Percentiles rank a stretch among this genome's conserved stretches.
These are phyloP conservation scores for Pseudolaguvia tuberculata DNA, from an alignment of 2,113 vertebrate genomes.

Conservation along the genomic window DNA sequence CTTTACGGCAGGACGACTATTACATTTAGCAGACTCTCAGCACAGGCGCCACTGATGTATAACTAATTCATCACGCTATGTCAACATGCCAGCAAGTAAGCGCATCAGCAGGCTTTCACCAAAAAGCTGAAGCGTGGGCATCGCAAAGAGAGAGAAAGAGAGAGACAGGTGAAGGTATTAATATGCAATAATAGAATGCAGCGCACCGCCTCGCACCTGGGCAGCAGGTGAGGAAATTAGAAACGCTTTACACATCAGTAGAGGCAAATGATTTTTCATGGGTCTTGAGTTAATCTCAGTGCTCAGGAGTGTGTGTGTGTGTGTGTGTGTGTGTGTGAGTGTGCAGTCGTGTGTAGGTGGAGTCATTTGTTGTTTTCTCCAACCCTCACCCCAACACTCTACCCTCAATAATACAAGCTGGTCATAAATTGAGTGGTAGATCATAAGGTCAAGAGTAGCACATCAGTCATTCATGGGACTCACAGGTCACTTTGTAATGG, in stretches of 20 bases:
- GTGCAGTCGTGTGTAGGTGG: not conserved
- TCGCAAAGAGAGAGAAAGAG: not conserved
- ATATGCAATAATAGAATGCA: constrained; percentile 8
- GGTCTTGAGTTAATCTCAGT: constrained; percentile 18
- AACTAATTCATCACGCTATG: constrained; percentile 34
- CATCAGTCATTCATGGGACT: constrained; percentile 19
- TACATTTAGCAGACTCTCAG: constrained; percentile 39
- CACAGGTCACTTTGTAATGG: not conserved
- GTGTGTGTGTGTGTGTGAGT: not conserved
- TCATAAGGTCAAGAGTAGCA: constrained; percentile 33
- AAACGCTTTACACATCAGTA: constrained; percentile 13
- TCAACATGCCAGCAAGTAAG: constrained; percentile 26
- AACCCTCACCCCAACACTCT: no score
- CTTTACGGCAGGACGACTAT: constrained; percentile 49
- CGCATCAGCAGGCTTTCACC: constrained; percentile 32
- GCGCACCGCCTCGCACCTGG: constrained; percentile 17
- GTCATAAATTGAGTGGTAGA: constrained; percentile 22
- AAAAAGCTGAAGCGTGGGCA: constrained; percentile 7
- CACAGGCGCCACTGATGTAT: constrained; percentile 32
- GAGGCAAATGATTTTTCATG: not conserved
- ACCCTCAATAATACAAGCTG: not conserved
- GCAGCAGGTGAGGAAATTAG: constrained; percentile 27
- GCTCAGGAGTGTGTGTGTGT: not conserved
- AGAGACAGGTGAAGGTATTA: constrained; percentile 29
- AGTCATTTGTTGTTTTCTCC: not conserved